Base-by-base conservation (phyloP, 35 echinoderm and acorn worm genomes). In the Strongylocentrotus purpuratus region DNA sequence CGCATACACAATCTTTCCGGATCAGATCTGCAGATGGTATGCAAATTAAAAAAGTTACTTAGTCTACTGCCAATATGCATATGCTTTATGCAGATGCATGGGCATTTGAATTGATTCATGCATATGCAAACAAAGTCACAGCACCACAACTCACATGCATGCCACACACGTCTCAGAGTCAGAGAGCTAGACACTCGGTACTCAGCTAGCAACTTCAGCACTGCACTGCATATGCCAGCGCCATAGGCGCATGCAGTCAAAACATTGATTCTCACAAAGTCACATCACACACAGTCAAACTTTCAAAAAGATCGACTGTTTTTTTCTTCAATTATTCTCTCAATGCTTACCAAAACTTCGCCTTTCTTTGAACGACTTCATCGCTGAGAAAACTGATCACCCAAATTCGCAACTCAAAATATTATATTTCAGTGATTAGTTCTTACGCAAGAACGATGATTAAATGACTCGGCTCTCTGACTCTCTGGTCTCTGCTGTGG, bases 351-450 rank as follows among this genome's bases (percentile, higher is more conserved):
- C 95, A 47, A 94, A 94, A 61, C 88, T 92, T 86, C 95, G 65
- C 70, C 95, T 96, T 45, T 96, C 88, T 86, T 96, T 96, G 33
- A 96, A 96, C 15, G 95, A 94, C 90, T 95, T 96, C 85, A 90
- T 96, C 8, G 61, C 87, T 41, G 65, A 78, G 18, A 28, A 28
- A 78, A 28, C 20, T 28, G 18, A 70, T 28, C 17, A 78, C 65
- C 65, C 18, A n/a, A 70, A n/a, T 78, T 5, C 5, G 18, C 20
- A 78, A 78, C 7, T 55, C 10, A 15, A 55, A 14, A 50, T 13
- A 10, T 10, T 55, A 15, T 52, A 52, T 1, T 52, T 3, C 48
- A 10, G 50, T 55, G 50, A 55, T 55, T 14, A 12, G 9, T 14
- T 55, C 2, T 55, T 14, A 55, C 11, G 10, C 15, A 2, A 59